Base-by-base conservation (phyloP, 2,797 vertebrate genomes). In the Acridotheres tristis region DNA sequence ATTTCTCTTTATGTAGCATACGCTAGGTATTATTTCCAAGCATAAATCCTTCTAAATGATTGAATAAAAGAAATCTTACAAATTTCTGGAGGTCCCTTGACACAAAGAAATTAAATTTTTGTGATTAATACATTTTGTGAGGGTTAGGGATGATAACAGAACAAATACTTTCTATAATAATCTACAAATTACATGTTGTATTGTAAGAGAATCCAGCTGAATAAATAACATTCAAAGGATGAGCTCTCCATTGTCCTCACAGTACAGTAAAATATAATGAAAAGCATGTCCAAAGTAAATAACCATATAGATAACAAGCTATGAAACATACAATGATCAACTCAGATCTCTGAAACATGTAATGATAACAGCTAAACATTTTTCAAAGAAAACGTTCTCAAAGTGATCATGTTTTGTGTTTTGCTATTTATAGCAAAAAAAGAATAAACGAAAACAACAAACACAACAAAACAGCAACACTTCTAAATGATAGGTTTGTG, bases 321-420 rank as follows among this genome's bases (percentile, higher is more conserved):
- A 94, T 91, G 96, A 96, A 97, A 93, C 94, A 93, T n/a, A 92
- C 79, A 94, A 63, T 38, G 84, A 96, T 95, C 47, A 5, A 4
- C 67, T 51, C 74, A 97, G 97, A 97, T 96, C 90, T 94, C 89
- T 81, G 71, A 97, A 97, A 95, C 85, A 90, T 91, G 87, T 91
- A 95, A 86, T 79, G 96, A 96, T 96, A 97, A 96, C 89, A 96
- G 71, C 75, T 68, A 92, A 93, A 76, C 85, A 96, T 97, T 97
- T 97, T 97, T 97, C 93, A 97, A 80, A 88, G n/a, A 89, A 86
- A 91, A 73, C 2, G 32, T 95, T 96, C 97, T 83, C 85, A 90
- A 90, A 62, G 58, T 89, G 83, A 66, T 90, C 38, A 55, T 93
- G 71, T n/a, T 94, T 97, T 93, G 57, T 69, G 53, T 66, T 94